Percentiles rank a stretch among this genome's conserved stretches.
These are phyloP conservation scores for Momotus momota DNA, from an alignment of 2,797 vertebrate genomes.

Conservation along the genomic window DNA sequence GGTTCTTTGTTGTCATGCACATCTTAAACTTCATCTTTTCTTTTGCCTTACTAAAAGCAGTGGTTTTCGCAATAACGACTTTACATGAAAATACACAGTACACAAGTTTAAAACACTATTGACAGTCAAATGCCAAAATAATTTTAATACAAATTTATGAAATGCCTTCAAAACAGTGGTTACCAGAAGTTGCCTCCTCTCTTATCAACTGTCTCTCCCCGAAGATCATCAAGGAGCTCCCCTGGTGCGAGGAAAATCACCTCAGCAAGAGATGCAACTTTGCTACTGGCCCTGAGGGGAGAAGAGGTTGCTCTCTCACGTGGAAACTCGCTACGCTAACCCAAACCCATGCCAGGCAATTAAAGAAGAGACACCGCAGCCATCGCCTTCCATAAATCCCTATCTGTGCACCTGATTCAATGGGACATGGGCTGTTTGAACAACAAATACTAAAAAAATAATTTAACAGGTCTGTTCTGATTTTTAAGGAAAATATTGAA, in stretches of 20 bases:
- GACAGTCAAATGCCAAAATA: neutral
- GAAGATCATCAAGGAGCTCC: neutral
- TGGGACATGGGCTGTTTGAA: neutral
- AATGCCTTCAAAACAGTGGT: neutral
- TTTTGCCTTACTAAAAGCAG: neutral
- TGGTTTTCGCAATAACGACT: neutral
- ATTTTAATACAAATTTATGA: neutral
- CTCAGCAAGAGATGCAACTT: neutral
- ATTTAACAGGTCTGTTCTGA: neutral
- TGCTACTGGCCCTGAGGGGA: accelerated
- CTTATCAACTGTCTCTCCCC: neutral
- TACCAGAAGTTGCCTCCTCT: neutral
- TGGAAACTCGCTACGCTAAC: neutral
- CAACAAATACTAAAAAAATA: neutral
- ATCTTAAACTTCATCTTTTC: neutral
- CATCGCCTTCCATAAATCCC: neutral
- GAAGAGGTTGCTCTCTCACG: neutral
- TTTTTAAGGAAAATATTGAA: neutral
- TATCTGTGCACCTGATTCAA: neutral
- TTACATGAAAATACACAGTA: neutral
- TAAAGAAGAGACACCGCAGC: neutral
- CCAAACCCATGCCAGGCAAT: neutral
- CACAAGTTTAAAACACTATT: neutral
- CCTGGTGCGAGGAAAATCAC: neutral
- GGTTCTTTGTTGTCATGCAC: neutral